These are phyloP conservation scores for Xestia sexstrigata DNA, from an alignment of 2,888 invertebrate species.

Conservation along the genomic window DNA sequence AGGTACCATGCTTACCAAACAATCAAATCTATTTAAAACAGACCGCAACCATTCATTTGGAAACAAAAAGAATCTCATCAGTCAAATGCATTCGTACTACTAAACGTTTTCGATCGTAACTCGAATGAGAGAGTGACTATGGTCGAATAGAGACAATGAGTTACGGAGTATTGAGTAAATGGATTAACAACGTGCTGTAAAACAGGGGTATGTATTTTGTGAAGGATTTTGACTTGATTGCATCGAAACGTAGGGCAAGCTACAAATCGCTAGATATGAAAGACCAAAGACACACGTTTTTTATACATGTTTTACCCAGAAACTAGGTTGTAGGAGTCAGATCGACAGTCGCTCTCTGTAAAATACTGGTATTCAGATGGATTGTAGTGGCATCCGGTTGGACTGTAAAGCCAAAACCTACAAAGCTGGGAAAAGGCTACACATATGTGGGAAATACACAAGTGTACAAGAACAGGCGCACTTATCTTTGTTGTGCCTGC, in stretches of 20 bases:
- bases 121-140: constrained; percentile 32
- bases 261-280: not conserved
- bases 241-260: not conserved
- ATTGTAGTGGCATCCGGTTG: not conserved
- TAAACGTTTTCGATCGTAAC: constrained; percentile 42
- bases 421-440: not conserved
- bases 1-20: not conserved
- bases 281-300: not conserved
- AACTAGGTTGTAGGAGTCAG: not conserved
- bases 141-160: constrained; percentile 10
- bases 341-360: not conserved
- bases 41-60: constrained; percentile 23
- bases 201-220: not conserved
- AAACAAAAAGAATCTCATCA: constrained; percentile 51
- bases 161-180: constrained; percentile 15
- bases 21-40: constrained; percentile 27
- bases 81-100: constrained; percentile 52
- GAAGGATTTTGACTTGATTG: too few relatives aligned
- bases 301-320: not conserved
- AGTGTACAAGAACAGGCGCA: not conserved
- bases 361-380: not conserved
- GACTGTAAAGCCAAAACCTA: not conserved
- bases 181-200: constrained; percentile 1
- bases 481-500: not conserved
- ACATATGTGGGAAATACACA: not conserved